These are phyloP conservation scores for Craseonycteris thonglongyai DNA, from an alignment of 2,113 vertebrate species.

Conservation along the genomic window DNA sequence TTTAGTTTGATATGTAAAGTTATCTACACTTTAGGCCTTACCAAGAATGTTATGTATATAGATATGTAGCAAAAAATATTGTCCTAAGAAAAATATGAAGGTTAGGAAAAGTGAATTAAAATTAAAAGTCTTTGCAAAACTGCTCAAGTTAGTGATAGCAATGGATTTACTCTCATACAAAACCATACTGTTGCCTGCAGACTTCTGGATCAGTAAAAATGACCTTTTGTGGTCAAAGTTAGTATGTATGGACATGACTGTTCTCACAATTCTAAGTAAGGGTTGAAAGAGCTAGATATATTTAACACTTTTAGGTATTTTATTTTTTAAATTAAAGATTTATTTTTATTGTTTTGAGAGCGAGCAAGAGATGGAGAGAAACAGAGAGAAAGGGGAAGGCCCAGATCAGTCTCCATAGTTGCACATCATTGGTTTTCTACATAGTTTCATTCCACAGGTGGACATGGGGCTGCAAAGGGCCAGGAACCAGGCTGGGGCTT, in stretches of 20 bases:
- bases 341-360: no score
- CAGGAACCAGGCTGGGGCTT: no score
- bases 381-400: no score
- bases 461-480: no score
- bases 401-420: no score
- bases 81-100: background rate
- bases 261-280: background rate
- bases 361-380: no score
- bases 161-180: background rate
- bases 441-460: no score
- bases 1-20: slow-evolving; percentile 1
- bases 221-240: background rate
- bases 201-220: background rate
- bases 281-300: background rate
- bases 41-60: background rate
- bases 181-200: background rate
- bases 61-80: background rate
- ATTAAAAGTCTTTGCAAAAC: background rate
- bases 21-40: background rate
- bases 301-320: background rate
- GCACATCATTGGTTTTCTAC: no score
- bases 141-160: background rate
- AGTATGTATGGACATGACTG: background rate
- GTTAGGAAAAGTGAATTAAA: background rate
- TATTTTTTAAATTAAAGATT: background rate